Evolutionary conservation across 2,113 vertebrate species (phyloP).

Genomic region (Corythoichthys haematopterus): DNA sequence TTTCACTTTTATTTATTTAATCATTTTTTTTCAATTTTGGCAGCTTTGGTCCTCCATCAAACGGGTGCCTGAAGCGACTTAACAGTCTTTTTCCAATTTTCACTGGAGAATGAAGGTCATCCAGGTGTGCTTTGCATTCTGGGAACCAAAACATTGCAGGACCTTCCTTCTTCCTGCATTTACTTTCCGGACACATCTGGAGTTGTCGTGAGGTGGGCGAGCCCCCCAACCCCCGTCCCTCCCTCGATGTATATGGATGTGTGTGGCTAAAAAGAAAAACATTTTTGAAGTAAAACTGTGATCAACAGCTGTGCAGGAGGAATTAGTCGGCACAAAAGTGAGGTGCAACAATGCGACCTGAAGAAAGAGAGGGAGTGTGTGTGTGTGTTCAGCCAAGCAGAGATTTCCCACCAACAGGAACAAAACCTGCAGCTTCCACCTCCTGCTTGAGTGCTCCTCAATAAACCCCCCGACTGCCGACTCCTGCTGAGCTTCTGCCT

Average conservation of each 20-base stretch:
- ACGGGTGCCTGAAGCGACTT: too few relatives aligned
- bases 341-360: slow-evolving; percentile 38
- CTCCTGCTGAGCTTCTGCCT: slow-evolving; percentile 41
- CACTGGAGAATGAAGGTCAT: slow-evolving; percentile 1
- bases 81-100: not conserved
- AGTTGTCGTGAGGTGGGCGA: slow-evolving; percentile 2
- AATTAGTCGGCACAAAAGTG: slow-evolving; percentile 27
- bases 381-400: slow-evolving; percentile 57
- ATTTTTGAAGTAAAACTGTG: not conserved
- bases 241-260: not conserved
- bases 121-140: slow-evolving; percentile 3
- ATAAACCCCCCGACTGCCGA: slow-evolving; percentile 32
- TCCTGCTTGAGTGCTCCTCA: slow-evolving; percentile 66
- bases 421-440: slow-evolving; percentile 63
- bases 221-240: not conserved
- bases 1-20: too few relatives aligned
- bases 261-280: not conserved
- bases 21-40: too few relatives aligned
- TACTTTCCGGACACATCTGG: slow-evolving; percentile 1
- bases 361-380: slow-evolving; percentile 28
- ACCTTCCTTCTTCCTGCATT: slow-evolving; percentile 1
- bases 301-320: slow-evolving; percentile 15
- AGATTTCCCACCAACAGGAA: slow-evolving; percentile 63
- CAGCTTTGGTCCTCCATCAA: too few relatives aligned
- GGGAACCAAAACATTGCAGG: not conserved